These are phyloP conservation scores for Gasterosteus nipponicus DNA, from an alignment of 2,113 vertebrate species.

Conservation along the genomic window DNA sequence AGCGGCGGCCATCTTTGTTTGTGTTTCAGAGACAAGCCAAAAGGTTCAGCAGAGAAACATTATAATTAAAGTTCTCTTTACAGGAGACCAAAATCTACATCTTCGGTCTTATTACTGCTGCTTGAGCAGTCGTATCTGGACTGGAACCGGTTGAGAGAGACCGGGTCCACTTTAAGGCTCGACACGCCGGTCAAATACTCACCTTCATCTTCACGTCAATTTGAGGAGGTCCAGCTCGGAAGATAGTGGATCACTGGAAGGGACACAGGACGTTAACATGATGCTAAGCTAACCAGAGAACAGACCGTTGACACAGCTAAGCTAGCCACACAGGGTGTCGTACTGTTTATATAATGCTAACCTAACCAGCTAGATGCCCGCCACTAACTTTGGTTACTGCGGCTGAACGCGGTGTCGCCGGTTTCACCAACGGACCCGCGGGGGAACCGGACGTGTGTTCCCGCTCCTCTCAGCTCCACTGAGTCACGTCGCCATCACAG, in stretches of 20 bases:
- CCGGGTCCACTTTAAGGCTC: background rate
- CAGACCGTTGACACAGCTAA: background rate
- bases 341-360: conserved; percentile 34
- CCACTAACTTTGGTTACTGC: too few relatives aligned
- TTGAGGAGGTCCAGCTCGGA: conserved; percentile 93
- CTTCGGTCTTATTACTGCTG: too few relatives aligned
- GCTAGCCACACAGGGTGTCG: background rate
- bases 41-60: too few relatives aligned
- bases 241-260: conserved; percentile 72
- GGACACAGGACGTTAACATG: conserved; percentile 60
- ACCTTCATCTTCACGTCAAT: conserved; percentile 95
- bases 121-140: too few relatives aligned
- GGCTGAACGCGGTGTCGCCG: too few relatives aligned
- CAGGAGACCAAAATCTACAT: too few relatives aligned
- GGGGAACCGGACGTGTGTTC: conserved; percentile 54
- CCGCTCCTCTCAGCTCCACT: conserved; percentile 80
- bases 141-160: too few relatives aligned
- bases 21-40: background rate
- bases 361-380: conserved; percentile 51
- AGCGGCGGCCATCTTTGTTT: conserved; percentile 1
- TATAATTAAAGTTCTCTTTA: too few relatives aligned
- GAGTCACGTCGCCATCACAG: conserved; percentile 94
- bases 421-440: too few relatives aligned
- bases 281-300: background rate
- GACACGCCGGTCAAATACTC: conserved; percentile 67